Evolutionary conservation across 2,797 vertebrate genomes (phyloP), one percentile per base, ranked within the genome.

Genomic region (Peromyscus melanophrys): DNA sequence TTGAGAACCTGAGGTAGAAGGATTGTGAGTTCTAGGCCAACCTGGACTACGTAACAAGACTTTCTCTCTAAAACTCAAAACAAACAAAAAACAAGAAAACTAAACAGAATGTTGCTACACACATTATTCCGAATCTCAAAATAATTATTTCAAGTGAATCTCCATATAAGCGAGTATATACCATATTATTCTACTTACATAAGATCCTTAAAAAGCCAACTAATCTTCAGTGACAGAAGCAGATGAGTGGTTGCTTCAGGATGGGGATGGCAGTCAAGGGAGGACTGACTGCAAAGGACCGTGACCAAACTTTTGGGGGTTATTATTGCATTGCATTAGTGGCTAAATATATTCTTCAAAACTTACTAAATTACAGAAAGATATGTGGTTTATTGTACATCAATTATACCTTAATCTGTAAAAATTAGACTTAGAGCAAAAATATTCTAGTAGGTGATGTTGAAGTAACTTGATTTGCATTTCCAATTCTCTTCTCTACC

Each of bases 111-210:
- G 34, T 52, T 65, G n/a, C 40, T 75, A 92, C 4, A 71, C 1
- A 84, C 21, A 92, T 93, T 94, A 83, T 84, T 90, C 75, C 90
- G 46, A 82, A 40, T 90, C 57, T 94, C 80, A 92, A 97, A 98
- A 95, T 93, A 96, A 93, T 90, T 95, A 80, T 67, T 5, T 59
- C 46, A 19, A 92, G 37, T 61, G 52, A 88, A 43, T 85, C 49
- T 92, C 59, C 94, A 97, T 34, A 88, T 29, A 76, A 88, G 71
- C 75, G 17, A 93, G 7, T 67, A 86, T 55, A 78, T 83, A 61
- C 14, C 86, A 16, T 63, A 73, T 94, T 83, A 83, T 49, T 84
- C 12, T 23, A 94, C 63, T 96, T 86, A 93, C n/a, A 67, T 40
- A 83, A 86, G 94, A 91, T 81, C 88, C 40, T 69, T 86, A 16